These are phyloP conservation scores for Cephus pulcher DNA, from an alignment of 2,888 invertebrate species.

Conservation along the genomic window DNA sequence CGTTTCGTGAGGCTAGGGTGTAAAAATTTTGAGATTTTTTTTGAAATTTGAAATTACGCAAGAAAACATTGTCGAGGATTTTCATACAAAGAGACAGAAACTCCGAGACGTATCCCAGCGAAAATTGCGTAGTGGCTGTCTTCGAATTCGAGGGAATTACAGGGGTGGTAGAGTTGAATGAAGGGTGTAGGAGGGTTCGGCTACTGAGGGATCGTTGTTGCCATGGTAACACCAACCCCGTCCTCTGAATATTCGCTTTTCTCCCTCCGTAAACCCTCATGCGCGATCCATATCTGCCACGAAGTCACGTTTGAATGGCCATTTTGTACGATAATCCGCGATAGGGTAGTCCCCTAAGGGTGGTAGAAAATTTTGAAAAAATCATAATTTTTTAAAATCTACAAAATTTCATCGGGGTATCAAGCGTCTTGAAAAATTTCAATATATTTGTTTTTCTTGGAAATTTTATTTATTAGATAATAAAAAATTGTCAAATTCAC, in stretches of 20 bases:
- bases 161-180: constrained; percentile 51
- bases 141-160: constrained; percentile 48
- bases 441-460: neutral
- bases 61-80: neutral
- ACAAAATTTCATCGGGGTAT: neutral
- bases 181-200: constrained; percentile 59
- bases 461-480: too few species aligned
- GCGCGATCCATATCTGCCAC: constrained; percentile 60
- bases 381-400: neutral
- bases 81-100: neutral
- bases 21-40: neutral
- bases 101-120: constrained; percentile 3
- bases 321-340: constrained; percentile 46
- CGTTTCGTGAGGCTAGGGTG: neutral
- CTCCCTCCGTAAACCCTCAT: constrained; percentile 4
- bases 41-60: neutral
- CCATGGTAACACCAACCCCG: constrained; percentile 60
- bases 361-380: neutral
- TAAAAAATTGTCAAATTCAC: neutral
- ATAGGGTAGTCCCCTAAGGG: neutral
- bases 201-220: constrained; percentile 66
- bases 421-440: too few species aligned
- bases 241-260: constrained; percentile 46
- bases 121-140: constrained; percentile 29
- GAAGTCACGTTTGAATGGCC: constrained; percentile 59